Conservation (phyloP, 2,888 invertebrate species). For the Acrocyrtus sp. region DNA sequence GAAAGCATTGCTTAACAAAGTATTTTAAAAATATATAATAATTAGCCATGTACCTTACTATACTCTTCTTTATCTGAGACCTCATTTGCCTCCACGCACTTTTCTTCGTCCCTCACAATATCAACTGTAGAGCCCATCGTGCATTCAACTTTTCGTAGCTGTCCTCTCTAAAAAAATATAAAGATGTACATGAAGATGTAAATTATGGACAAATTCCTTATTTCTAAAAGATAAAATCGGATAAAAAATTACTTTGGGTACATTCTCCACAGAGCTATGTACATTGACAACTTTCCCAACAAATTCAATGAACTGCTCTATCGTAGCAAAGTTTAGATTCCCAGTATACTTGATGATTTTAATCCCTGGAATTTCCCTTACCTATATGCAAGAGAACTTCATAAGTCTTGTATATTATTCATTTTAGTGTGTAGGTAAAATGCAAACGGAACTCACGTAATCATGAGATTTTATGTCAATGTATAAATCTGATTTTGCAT, state of each 20-base stretch:
- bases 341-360: slow-evolving; percentile 83
- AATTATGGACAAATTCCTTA: neutral
- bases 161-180: too few species aligned
- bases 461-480: slow-evolving; percentile 21
- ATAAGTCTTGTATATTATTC: neutral
- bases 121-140: neutral
- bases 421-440: neutral
- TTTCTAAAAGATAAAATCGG: neutral
- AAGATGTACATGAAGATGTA: too few species aligned
- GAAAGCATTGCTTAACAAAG: neutral
- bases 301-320: slow-evolving; percentile 66
- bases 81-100: too few species aligned
- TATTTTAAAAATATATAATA: neutral
- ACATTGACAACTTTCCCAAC: slow-evolving; percentile 25
- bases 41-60: neutral
- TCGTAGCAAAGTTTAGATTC: slow-evolving; percentile 78
- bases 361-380: slow-evolving; percentile 75
- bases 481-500: slow-evolving; percentile 29
- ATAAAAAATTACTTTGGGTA: too few species aligned
- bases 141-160: too few species aligned
- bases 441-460: slow-evolving; percentile 8
- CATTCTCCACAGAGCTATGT: neutral
- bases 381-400: slow-evolving; percentile 68
- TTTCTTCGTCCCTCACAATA: too few species aligned
- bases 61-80: neutral